Percentiles rank a stretch among this genome's conserved stretches.
phyloP scores from a whole-genome alignment of 2,113 vertebrate species.

The Eulacestoma nigropectus region DNA sequence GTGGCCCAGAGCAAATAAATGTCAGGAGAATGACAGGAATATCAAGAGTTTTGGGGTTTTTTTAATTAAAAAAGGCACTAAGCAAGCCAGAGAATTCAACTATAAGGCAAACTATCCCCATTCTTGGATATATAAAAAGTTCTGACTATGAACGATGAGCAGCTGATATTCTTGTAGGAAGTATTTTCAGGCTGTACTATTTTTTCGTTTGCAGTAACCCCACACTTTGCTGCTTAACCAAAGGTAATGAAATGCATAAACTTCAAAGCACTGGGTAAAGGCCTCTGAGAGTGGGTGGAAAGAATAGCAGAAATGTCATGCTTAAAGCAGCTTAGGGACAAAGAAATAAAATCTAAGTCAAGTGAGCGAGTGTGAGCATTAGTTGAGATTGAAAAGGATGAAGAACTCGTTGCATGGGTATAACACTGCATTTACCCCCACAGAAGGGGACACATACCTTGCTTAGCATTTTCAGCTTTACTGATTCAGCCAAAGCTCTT shows the following conservation, averaged over 20 bases:
- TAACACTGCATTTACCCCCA: background rate
- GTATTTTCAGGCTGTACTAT: background rate
- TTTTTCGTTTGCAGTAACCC: background rate
- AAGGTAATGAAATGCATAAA: background rate
- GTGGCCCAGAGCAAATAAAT: background rate
- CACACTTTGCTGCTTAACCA: background rate
- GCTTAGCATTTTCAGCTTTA: background rate
- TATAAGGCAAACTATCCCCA: background rate
- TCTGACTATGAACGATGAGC: background rate
- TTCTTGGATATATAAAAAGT: background rate
- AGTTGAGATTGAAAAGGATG: background rate
- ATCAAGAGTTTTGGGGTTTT: background rate
- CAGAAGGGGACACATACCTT: background rate
- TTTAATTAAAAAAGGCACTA: background rate
- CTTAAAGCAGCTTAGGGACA: background rate
- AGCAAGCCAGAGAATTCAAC: background rate
- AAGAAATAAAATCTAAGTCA: background rate
- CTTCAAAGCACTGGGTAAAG: background rate
- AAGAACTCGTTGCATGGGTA: background rate
- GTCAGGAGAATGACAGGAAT: background rate
- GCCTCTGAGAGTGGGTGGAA: background rate
- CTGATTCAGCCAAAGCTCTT: background rate
- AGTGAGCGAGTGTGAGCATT: background rate
- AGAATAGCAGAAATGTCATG: background rate
- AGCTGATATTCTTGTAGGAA: background rate